A percentile compares a stretch with the other conserved stretches of the same genome.
Evolutionary conservation across 2,888 invertebrate species (phyloP).

Genomic region (Meganola albula): DNA sequence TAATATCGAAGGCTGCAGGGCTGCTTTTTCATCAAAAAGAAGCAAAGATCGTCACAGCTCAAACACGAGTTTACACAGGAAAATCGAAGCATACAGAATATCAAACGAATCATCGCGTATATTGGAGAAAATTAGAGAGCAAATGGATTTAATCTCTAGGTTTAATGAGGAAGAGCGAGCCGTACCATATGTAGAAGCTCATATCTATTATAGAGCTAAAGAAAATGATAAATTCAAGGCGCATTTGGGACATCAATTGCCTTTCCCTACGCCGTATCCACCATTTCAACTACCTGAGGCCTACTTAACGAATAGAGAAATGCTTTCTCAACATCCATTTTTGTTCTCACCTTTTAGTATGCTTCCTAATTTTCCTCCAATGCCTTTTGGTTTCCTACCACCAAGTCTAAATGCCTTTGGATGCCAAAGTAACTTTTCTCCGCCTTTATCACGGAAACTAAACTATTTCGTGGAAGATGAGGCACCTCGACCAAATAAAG

Average conservation of each 20-base stretch:
- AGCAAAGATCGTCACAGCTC: constrained; percentile 95
- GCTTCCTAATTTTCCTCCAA: constrained; percentile 67
- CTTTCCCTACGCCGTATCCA: constrained; percentile 54
- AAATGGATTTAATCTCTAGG: constrained; percentile 87
- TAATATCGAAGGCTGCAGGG: constrained; percentile 95
- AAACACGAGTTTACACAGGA: constrained; percentile 93
- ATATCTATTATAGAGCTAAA: constrained; percentile 58
- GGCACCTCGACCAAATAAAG: constrained; percentile 80
- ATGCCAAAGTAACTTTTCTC: constrained; percentile 57
- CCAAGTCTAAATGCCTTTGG: constrained; percentile 62
- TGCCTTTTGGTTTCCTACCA: constrained; percentile 65
- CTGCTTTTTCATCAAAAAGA: constrained; percentile 94
- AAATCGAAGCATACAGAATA: constrained; percentile 79
- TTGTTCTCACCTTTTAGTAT: constrained; percentile 69
- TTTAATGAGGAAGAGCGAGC: constrained; percentile 84
- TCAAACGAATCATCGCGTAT: constrained; percentile 66
- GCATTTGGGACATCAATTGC: constrained; percentile 44
- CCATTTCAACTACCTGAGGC: constrained; percentile 57
- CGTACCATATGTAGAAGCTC: constrained; percentile 76
- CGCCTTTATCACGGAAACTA: constrained; percentile 57
- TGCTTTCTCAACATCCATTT: constrained; percentile 67
- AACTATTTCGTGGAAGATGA: constrained; percentile 83
- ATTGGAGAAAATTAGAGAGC: constrained; percentile 80
- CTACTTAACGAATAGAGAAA: constrained; percentile 59
- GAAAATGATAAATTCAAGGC: constrained; percentile 57